Percentiles rank a stretch among this genome's conserved stretches.
phyloP scores from a whole-genome alignment of 2,888 invertebrate species.

The Allolobophora icterica region DNA sequence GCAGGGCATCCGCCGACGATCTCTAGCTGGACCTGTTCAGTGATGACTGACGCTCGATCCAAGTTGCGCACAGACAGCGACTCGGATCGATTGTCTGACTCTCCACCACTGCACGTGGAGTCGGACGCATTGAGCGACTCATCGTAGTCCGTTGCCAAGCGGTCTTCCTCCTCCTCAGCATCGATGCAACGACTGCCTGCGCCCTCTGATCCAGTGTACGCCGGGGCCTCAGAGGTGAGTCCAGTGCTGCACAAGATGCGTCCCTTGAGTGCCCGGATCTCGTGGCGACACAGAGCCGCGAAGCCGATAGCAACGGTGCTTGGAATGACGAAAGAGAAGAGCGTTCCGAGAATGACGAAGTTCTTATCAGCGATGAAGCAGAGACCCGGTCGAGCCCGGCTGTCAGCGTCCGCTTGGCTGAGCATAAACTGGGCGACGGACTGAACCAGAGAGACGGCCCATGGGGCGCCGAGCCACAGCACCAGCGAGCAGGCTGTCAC shows the following conservation, averaged over 20 bases:
- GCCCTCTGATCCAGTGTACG: neutral
- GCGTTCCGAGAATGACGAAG: slow-evolving; percentile 48
- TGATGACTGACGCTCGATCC: slow-evolving; percentile 34
- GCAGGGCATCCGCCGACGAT: slow-evolving; percentile 36
- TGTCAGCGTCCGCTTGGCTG: slow-evolving; percentile 47
- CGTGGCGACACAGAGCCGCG: slow-evolving; percentile 42
- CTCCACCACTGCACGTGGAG: slow-evolving; percentile 11
- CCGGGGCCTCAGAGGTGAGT: neutral
- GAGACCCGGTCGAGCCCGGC: slow-evolving; percentile 38
- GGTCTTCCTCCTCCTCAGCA: slow-evolving; percentile 5
- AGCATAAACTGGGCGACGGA: slow-evolving; percentile 50
- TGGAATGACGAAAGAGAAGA: slow-evolving; percentile 48
- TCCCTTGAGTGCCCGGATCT: slow-evolving; percentile 40
- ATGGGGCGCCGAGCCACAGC: slow-evolving; percentile 50
- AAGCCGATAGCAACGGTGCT: slow-evolving; percentile 41
- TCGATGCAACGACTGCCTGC: neutral
- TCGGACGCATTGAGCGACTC: slow-evolving; percentile 42
- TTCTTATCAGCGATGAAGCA: slow-evolving; percentile 50
- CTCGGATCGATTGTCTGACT: slow-evolving; percentile 29
- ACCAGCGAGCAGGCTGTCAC: slow-evolving; percentile 47
- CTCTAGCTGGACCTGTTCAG: slow-evolving; percentile 41
- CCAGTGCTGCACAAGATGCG: slow-evolving; percentile 30
- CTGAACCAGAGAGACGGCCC: slow-evolving; percentile 49
- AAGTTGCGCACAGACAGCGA: slow-evolving; percentile 35
- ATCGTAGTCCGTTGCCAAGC: slow-evolving; percentile 22